A percentile compares a stretch with the other conserved stretches of the same genome.
Evolutionary conservation across 2,888 invertebrate species (phyloP).

Genomic region (Drosophila paramelanica): DNA sequence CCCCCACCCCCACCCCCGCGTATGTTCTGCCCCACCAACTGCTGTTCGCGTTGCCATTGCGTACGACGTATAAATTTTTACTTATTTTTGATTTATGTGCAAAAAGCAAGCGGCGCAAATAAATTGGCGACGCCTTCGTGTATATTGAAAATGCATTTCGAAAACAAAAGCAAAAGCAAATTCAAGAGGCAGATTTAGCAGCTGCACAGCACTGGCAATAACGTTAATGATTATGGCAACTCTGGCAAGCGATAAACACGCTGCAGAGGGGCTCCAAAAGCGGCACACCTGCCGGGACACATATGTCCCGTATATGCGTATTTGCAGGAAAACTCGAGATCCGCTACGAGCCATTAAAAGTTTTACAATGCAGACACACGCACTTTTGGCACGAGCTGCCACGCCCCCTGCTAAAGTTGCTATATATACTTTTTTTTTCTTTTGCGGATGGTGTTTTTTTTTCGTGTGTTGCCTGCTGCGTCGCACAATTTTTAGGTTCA

Average conservation of each 20-base stretch:
- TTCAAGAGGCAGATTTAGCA: constrained; percentile 51
- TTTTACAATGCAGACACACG: constrained; percentile 81
- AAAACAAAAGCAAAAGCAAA: constrained; percentile 15
- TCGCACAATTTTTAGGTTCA: constrained; percentile 45
- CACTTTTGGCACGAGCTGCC: constrained; percentile 60
- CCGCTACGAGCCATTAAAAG: constrained; percentile 76
- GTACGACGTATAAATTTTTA: constrained; percentile 69
- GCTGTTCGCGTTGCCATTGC: constrained; percentile 20
- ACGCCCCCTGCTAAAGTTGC: constrained; percentile 18
- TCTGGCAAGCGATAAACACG: constrained; percentile 39
- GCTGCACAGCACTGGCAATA: constrained; percentile 62
- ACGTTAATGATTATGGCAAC: constrained; percentile 74
- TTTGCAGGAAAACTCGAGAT: constrained; percentile 18
- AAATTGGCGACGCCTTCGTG: constrained; percentile 65
- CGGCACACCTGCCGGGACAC: constrained; percentile 62
- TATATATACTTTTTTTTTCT: neutral
- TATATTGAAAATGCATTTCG: constrained; percentile 74
- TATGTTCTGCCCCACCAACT: neutral
- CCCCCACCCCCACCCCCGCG: neutral
- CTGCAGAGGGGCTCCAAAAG: neutral
- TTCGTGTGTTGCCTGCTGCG: constrained; percentile 22
- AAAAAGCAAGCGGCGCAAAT: constrained; percentile 51
- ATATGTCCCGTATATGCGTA: constrained; percentile 55
- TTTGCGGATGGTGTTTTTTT: neutral
- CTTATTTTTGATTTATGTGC: constrained; percentile 79